phyloP scores from a whole-genome alignment of 2,888 invertebrate species.

The Allacma fusca region DNA sequence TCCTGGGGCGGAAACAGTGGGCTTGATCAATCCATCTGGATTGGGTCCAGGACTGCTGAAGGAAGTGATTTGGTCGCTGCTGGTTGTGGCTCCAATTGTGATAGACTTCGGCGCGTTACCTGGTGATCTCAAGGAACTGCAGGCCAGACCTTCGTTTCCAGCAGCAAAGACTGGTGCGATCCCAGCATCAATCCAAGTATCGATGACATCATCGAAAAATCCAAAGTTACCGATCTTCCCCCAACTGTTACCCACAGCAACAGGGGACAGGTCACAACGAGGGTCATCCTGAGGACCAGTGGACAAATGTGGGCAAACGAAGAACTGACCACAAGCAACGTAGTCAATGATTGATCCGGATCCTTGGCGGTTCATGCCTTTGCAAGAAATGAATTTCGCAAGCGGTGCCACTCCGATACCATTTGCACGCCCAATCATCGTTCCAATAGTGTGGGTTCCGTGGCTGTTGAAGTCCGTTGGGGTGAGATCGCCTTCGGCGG shows the following conservation, averaged over 20 bases:
- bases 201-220: constrained; percentile 32
- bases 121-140: constrained; percentile 32
- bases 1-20: constrained; percentile 40
- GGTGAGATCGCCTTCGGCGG: background rate
- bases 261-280: constrained; percentile 1
- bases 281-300: constrained; percentile 13
- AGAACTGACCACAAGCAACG: constrained; percentile 32
- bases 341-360: background rate
- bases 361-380: constrained; percentile 14
- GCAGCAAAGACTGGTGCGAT: constrained; percentile 27
- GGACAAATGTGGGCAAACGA: constrained; percentile 32
- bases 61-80: constrained; percentile 13
- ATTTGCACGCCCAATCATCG: constrained; percentile 24
- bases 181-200: constrained; percentile 6
- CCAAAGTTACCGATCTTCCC: background rate
- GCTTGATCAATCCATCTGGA: constrained; percentile 1
- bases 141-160: constrained; percentile 30
- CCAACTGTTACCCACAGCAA: constrained; percentile 27
- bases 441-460: constrained; percentile 38
- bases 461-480: constrained; percentile 14
- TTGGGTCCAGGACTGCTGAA: constrained; percentile 40
- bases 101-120: constrained; percentile 26
- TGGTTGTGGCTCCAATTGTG: constrained; percentile 36
- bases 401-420: constrained; percentile 42
- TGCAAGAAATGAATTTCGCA: constrained; percentile 38